Evolutionary conservation across 2,797 vertebrate genomes (phyloP), one percentile per base, ranked within the genome.

Genomic region (Nothura maculosa): DNA sequence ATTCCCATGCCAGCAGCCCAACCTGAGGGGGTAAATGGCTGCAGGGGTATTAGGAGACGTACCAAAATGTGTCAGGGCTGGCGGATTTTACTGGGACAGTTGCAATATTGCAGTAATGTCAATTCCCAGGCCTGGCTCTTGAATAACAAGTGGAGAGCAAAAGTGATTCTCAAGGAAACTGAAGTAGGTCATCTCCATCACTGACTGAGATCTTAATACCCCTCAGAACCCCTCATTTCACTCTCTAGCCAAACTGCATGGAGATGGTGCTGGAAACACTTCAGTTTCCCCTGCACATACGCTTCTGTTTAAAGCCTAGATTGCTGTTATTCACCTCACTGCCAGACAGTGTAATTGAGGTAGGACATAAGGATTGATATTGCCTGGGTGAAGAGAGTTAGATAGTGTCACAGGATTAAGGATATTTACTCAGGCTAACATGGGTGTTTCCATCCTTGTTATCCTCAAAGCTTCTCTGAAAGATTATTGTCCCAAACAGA

Each of bases 141-240:
- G 85, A 81, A 77, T 88, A 85, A 95, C 63, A 85, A 80, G 90
- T 4, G 17, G 78, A 85, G 89, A 92, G 42, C 73, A 87, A 85
- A 89, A 91, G 82, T 60, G 85, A 94, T 87, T 91, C 91, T 80
- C 55, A 81, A 92, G 89, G 85, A 73, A 91, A 57, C 24, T 36
- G 73, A 96, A 96, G 82, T 89, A 95, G 94, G 94, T 92, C 87
- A 9, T 81, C 74, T 93, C 80, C 85, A 87, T 78, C 74, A 34
- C 42, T 83, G 69, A 77, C 76, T 75, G 43, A 84, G 96, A 94
- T 82, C 85, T 70, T 89, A 83, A 95, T 89, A 85, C 74, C 85
- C 82, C 11, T 28, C 85, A 84, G 89, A 89, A 93, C 52, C 87
- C 87, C 87, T 92, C 80, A 19, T 94, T 95, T 92, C 87, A 89